Evolutionary conservation across 2,113 vertebrate genomes (phyloP).

Genomic region (Ptilonorhynchus violaceus): DNA sequence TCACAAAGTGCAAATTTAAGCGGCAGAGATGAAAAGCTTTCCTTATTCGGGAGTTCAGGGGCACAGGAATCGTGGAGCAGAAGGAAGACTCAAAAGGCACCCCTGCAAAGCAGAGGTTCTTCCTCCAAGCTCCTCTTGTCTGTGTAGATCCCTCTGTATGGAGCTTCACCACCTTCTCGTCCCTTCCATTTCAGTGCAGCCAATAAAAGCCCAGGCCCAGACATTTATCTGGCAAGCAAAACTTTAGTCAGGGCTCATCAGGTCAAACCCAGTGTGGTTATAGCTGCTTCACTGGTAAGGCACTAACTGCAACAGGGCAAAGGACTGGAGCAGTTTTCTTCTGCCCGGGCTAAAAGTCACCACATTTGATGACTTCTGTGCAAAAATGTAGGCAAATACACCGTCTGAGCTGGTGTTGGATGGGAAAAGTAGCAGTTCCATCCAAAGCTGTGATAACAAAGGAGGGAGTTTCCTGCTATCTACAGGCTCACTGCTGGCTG

Average conservation of each 20-base stretch:
- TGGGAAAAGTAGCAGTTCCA: not conserved
- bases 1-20: not conserved
- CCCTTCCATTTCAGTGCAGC: not conserved
- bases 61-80: not conserved
- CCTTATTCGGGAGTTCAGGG: not conserved
- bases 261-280: not conserved
- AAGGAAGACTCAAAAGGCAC: not conserved
- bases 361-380: not conserved
- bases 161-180: not conserved
- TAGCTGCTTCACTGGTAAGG: not conserved
- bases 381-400: not conserved
- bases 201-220: not conserved
- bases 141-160: not conserved
- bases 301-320: not conserved
- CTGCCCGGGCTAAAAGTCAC: not conserved
- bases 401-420: not conserved
- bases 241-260: not conserved
- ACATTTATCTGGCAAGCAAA: not conserved
- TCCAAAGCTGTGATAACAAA: not conserved
- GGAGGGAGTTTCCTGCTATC: not conserved
- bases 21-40: not conserved
- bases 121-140: not conserved
- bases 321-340: not conserved
- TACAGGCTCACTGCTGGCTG: not conserved
- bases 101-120: not conserved